phyloP scores from a whole-genome alignment of 35 echinoderm and acorn worm genomes.

The Acanthaster planci region DNA sequence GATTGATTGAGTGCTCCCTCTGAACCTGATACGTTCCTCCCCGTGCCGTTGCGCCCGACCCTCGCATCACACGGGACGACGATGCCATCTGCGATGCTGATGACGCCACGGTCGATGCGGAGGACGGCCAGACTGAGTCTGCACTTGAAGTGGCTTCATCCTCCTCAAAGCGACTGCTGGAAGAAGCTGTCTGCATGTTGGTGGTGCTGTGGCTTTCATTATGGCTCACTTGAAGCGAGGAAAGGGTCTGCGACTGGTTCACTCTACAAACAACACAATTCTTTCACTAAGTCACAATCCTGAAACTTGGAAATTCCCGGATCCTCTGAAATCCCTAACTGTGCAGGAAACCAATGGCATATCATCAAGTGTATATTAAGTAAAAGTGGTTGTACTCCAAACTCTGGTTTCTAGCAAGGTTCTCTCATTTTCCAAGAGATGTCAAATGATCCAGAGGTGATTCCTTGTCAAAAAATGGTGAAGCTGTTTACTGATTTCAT shows the following conservation, averaged over 20 bases:
- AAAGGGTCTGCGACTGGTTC: background rate
- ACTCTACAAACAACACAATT: conserved; percentile 1
- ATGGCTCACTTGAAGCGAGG: too few species aligned
- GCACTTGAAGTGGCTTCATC: background rate
- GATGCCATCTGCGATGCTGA: background rate
- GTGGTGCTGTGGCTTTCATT: too few species aligned
- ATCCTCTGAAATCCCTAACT: too few species aligned
- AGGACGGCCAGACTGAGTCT: background rate
- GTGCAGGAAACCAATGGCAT: too few species aligned
- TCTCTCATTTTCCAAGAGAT: too few species aligned
- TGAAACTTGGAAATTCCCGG: too few species aligned
- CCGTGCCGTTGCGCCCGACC: background rate
- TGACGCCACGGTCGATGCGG: background rate
- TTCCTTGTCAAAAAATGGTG: too few species aligned
- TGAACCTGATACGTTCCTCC: background rate
- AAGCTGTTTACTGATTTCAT: too few species aligned
- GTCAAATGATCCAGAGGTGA: too few species aligned
- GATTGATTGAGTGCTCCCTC: conserved; percentile 13
- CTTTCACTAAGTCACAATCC: background rate
- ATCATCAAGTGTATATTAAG: too few species aligned
- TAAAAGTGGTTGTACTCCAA: too few species aligned
- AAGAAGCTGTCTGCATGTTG: background rate
- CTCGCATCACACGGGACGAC: background rate
- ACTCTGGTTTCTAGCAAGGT: too few species aligned
- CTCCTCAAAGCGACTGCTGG: background rate